Percentiles rank a stretch among this genome's conserved stretches.
Evolutionary conservation across 2,113 vertebrate genomes (phyloP).

Genomic region (Gadus macrocephalus): DNA sequence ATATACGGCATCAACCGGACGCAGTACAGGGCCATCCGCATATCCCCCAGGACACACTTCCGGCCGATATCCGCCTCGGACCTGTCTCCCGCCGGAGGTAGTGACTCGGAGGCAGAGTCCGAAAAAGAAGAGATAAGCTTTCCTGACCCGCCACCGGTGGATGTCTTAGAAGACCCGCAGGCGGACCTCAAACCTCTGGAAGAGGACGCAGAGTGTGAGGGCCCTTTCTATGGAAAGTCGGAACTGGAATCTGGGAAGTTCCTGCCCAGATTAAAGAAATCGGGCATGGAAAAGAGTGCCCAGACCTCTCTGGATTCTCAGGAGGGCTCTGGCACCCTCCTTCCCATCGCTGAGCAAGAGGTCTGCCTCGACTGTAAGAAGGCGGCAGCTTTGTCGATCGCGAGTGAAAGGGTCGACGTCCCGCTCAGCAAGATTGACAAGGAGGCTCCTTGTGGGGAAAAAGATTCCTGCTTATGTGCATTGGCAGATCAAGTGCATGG

Average conservation of each 20-base stretch:
- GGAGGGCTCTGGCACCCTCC: conserved; percentile 82
- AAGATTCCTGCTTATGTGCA: conserved; percentile 76
- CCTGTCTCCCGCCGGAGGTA: conserved; percentile 90
- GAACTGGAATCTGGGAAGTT: conserved; percentile 98
- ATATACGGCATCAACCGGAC: conserved; percentile 91
- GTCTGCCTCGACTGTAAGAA: conserved; percentile 83
- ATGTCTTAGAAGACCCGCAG: conserved; percentile 90
- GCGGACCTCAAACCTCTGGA: conserved; percentile 96
- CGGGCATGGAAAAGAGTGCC: conserved; percentile 99
- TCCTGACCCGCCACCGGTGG: conserved; percentile 77
- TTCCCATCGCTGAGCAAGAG: conserved; percentile 76
- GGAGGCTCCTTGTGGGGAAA: conserved; percentile 77
- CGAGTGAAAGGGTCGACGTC: conserved; percentile 63
- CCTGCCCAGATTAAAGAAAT: conserved; percentile 92
- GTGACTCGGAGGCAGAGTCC: conserved; percentile 93
- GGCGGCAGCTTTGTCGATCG: conserved; percentile 64
- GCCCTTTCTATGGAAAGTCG: conserved; percentile 93
- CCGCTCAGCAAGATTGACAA: conserved; percentile 74
- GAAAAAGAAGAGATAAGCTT: conserved; percentile 89
- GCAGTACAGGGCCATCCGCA: conserved; percentile 95
- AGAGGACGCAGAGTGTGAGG: conserved; percentile 97
- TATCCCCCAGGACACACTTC: conserved; percentile 98
- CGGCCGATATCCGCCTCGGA: conserved; percentile 97
- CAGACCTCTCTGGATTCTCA: conserved; percentile 98
- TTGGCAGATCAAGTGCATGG: conserved; percentile 77